These are phyloP conservation scores for Eudorcas thomsonii DNA, from an alignment of 2,113 vertebrate species.

Conservation along the genomic window DNA sequence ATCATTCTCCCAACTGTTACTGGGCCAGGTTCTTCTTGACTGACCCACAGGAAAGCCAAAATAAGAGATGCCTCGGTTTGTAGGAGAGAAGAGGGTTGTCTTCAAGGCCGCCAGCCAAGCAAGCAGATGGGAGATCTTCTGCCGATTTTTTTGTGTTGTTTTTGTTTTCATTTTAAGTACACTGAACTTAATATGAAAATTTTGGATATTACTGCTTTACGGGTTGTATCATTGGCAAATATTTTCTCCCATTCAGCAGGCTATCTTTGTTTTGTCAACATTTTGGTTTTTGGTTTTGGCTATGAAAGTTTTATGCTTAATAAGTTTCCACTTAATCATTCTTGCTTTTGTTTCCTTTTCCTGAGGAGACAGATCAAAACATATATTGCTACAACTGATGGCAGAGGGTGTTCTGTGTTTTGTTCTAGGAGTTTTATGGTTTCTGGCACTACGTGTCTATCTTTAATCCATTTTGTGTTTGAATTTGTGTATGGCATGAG, in stretches of 20 bases:
- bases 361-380: background rate
- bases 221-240: background rate
- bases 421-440: background rate
- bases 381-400: background rate
- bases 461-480: background rate
- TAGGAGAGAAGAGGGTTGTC: background rate
- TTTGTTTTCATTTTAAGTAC: background rate
- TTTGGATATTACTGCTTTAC: background rate
- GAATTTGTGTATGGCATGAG: background rate
- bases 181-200: background rate
- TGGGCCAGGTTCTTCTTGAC: background rate
- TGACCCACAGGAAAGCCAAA: background rate
- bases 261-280: background rate
- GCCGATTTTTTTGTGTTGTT: background rate
- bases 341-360: background rate
- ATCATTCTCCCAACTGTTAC: background rate
- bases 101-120: background rate
- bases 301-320: background rate
- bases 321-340: background rate
- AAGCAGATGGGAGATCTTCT: background rate
- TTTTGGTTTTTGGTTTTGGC: background rate
- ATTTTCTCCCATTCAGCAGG: background rate
- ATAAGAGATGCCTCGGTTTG: background rate
- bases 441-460: background rate
- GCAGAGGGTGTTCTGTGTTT: background rate